Conservation (phyloP, 2,888 invertebrate species). For the Heterodera filipjevi region DNA sequence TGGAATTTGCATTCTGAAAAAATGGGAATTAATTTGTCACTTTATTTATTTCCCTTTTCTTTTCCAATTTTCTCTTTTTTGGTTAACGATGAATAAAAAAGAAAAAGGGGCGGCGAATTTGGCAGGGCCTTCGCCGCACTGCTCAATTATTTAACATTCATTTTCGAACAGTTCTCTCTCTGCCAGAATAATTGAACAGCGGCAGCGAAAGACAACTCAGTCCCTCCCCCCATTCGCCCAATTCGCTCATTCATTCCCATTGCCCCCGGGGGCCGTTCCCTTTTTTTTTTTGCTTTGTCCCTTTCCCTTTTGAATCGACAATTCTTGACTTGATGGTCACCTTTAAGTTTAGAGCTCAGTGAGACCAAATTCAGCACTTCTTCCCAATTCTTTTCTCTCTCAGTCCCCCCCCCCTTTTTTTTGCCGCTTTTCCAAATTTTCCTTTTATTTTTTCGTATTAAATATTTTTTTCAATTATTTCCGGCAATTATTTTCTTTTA, state of each 20-base stretch:
- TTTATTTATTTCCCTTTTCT: background rate
- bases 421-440: too few species aligned
- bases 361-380: too few species aligned
- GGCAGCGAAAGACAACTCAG: background rate
- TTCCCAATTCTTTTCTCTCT: too few species aligned
- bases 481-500: too few species aligned
- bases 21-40: background rate
- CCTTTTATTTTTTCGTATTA: too few species aligned
- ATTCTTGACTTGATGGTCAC: too few species aligned
- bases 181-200: conserved; percentile 3
- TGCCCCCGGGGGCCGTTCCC: background rate
- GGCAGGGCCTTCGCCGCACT: background rate
- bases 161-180: conserved; percentile 6
- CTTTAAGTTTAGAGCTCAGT: too few species aligned
- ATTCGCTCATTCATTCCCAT: too few species aligned
- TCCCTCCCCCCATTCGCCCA: background rate
- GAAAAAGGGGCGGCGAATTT: background rate
- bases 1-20: background rate
- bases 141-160: conserved; percentile 17
- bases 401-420: too few species aligned
- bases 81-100: conserved; percentile 4
- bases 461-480: too few species aligned
- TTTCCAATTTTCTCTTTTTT: background rate
- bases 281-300: too few species aligned
- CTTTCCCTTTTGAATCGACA: too few species aligned